These are phyloP conservation scores for Zosterops borbonicus DNA, from an alignment of 2,113 vertebrate genomes.

Conservation along the genomic window DNA sequence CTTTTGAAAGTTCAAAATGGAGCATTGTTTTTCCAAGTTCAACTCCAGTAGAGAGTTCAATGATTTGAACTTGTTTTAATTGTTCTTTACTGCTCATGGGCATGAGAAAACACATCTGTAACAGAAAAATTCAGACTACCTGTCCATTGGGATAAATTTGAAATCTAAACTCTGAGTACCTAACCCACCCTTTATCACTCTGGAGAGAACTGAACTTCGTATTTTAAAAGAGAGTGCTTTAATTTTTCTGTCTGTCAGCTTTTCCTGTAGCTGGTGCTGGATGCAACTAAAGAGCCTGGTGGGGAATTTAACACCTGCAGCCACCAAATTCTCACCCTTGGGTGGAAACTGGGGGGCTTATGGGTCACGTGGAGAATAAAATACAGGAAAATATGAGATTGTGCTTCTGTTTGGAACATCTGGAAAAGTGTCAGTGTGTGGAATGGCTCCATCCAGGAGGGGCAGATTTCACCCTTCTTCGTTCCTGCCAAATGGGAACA, in stretches of 20 bases:
- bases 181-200: background rate
- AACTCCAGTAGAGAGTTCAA: background rate
- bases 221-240: background rate
- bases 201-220: background rate
- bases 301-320: background rate
- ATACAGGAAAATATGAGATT: background rate
- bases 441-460: background rate
- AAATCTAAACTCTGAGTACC: background rate
- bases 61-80: background rate
- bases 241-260: background rate
- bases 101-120: background rate
- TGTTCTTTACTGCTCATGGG: background rate
- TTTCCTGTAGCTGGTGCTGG: background rate
- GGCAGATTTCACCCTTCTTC: background rate
- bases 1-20: background rate
- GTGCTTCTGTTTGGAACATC: background rate
- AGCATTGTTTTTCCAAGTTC: background rate
- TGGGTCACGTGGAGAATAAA: background rate
- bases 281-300: accelerated
- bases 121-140: background rate
- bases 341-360: background rate
- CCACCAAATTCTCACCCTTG: background rate
- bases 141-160: background rate
- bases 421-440: background rate
- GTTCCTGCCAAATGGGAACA: background rate